These are phyloP conservation scores for Trichogramma evanescens DNA, from an alignment of 2,888 invertebrate species.

Conservation along the genomic window DNA sequence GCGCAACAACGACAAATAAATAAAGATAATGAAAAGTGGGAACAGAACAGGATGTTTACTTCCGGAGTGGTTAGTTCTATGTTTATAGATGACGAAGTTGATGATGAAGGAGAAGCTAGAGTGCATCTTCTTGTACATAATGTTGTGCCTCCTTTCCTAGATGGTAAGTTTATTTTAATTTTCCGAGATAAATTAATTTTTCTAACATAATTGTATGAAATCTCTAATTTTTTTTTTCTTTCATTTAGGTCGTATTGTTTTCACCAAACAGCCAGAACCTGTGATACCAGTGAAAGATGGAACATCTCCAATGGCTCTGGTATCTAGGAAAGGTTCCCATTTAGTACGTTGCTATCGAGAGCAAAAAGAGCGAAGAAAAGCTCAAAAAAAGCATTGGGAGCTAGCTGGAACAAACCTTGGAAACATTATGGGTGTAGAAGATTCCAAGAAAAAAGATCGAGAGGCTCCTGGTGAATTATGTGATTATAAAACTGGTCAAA, in stretches of 20 bases:
- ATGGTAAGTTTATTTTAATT: conserved; percentile 55
- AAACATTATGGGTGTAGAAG: conserved; percentile 87
- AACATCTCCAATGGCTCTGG: conserved; percentile 94
- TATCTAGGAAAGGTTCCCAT: conserved; percentile 88
- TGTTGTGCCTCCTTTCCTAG: conserved; percentile 96
- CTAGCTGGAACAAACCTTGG: conserved; percentile 91
- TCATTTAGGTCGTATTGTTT: conserved; percentile 74
- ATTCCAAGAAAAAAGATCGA: conserved; percentile 59
- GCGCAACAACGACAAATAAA: conserved; percentile 95
- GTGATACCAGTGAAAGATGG: conserved; percentile 96
- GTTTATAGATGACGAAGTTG: conserved; percentile 84
- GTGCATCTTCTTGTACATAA: conserved; percentile 96
- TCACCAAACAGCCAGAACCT: conserved; percentile 98
- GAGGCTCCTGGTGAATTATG: conserved; percentile 52
- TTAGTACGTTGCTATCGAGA: conserved; percentile 87
- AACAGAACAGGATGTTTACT: conserved; percentile 93
- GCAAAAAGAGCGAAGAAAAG: conserved; percentile 92
- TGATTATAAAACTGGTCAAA: conserved; percentile 88
- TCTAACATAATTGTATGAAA: neutral
- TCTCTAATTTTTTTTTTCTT: neutral
- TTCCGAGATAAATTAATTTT: neutral
- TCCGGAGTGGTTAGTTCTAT: conserved; percentile 88
- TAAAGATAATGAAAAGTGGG: conserved; percentile 98
- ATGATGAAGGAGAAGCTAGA: conserved; percentile 89
- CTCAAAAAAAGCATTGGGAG: conserved; percentile 99